These are phyloP conservation scores for Tipula vernalis DNA, from an alignment of 2,888 invertebrate genomes.

Conservation along the genomic window DNA sequence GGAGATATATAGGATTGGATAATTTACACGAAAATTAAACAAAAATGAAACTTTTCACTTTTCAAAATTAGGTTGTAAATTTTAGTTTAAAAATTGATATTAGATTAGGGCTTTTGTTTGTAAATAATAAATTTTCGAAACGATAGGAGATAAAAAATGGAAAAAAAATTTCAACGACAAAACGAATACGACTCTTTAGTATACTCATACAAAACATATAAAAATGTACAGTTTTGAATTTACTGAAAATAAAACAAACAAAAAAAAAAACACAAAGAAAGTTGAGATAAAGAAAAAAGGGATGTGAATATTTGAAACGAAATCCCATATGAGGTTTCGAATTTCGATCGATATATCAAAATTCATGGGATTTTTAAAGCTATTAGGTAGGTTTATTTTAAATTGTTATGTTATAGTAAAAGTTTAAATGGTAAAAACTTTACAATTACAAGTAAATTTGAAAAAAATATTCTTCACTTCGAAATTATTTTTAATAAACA, in stretches of 20 bases:
- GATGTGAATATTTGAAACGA: neutral
- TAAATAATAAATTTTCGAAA: conserved; percentile 4
- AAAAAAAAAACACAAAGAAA: neutral
- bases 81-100: neutral
- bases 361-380: neutral
- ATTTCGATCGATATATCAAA: neutral
- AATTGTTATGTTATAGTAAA: too few species aligned
- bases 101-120: neutral
- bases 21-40: neutral
- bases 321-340: neutral
- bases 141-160: neutral
- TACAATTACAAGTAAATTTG: too few species aligned
- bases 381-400: too few species aligned
- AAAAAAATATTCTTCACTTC: too few species aligned
- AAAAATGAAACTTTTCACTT: neutral
- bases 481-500: too few species aligned
- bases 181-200: neutral
- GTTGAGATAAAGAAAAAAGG: neutral
- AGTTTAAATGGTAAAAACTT: too few species aligned
- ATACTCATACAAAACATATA: neutral
- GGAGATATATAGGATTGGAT: neutral
- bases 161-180: neutral
- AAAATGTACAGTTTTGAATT: neutral
- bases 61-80: neutral
- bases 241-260: neutral